Conservation (phyloP, 2,113 vertebrate genomes). For the Myiagra hebetior region DNA sequence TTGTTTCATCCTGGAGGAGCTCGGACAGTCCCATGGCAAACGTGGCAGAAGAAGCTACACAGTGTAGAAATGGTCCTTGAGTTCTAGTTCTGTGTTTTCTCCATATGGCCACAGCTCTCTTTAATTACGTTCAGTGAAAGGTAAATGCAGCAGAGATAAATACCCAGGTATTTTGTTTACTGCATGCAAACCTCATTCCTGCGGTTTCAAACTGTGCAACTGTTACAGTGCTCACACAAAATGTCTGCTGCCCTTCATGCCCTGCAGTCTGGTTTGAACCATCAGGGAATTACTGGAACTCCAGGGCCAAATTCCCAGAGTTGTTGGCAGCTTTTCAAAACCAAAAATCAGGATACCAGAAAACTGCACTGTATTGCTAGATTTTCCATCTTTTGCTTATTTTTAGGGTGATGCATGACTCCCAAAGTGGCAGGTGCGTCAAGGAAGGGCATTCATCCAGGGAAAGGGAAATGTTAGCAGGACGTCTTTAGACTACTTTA, state of each 20-base stretch:
- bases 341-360: background rate
- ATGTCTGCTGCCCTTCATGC: background rate
- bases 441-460: background rate
- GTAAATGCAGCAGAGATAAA: background rate
- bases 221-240: background rate
- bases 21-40: background rate
- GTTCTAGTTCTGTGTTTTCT: background rate
- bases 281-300: background rate
- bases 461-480: background rate
- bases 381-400: background rate
- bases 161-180: background rate
- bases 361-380: background rate
- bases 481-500: background rate
- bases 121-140: background rate
- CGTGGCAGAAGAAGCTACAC: background rate
- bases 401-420: background rate
- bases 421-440: background rate
- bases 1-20: background rate
- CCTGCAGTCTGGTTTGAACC: background rate
- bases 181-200: background rate
- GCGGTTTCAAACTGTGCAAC: background rate
- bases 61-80: background rate
- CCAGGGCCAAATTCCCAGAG: background rate
- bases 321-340: background rate
- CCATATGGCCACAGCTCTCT: background rate